Evolutionary conservation across 2,888 invertebrate species (phyloP), one percentile per base, ranked within the genome.

Genomic region (Cataglyphis rosenhaueri): DNA sequence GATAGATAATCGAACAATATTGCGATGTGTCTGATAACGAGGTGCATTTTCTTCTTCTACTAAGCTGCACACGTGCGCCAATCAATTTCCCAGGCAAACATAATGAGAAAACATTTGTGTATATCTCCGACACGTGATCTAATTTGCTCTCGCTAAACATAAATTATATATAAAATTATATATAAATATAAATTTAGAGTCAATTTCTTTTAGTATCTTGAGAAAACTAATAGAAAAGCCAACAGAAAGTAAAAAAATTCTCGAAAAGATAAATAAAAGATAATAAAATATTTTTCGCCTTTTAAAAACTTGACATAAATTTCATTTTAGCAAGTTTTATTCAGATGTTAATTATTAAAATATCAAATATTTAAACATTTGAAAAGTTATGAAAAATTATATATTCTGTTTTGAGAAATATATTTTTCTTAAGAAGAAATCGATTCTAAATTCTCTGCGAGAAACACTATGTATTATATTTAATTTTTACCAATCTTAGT

Each of bases 51-150:
- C 29, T 18, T 66, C 15, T 61, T 81, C 71, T 78, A 52, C 32
- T 48, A 68, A 79, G 78, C 85, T 41, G 18, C 52, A 74, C 75
- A 85, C 71, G 65, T 84, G 81, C 76, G 84, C 75, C 52, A 21
- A 78, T 52, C 82, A 61, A 76, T 82, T 83, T 79, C 32, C 65
- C 52, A 81, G 73, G 78, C 74, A 82, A 85, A 88, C 64, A 68
- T 75, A 65, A 75, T 21, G 59, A n/a, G 57, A 44, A 59, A 62
- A 32, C 15, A 18, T 21, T 52, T 59, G 64, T 83, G 68, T 57
- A 84, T 52, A 86, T 70, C 35, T 62, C 57, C 15, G 25, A 65
- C 59, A 84, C 85, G 86, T 21, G 15, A 52, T 55, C 38, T 12
- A 75, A 32, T 15, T 25, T 44, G 21, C 10, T n/a, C n/a, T 68